Conservation (phyloP, 2,888 invertebrate genomes). For the Chrysomela aeneicollis region DNA sequence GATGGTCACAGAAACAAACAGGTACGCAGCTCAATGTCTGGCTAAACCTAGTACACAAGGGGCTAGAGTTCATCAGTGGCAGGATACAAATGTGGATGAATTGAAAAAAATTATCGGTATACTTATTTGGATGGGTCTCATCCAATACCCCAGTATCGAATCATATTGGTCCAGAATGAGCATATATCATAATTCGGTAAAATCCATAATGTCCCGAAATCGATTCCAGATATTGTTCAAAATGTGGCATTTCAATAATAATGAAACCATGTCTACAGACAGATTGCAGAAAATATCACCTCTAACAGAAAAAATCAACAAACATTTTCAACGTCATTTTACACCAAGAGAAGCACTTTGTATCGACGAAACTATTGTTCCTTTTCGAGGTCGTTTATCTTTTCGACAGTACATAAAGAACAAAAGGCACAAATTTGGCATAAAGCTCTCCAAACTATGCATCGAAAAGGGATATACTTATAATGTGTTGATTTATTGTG, state of each 20-base stretch:
- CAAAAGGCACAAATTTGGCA: constrained; percentile 40
- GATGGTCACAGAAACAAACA: neutral
- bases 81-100: constrained; percentile 1
- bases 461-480: constrained; percentile 27
- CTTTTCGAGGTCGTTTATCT: constrained; percentile 31
- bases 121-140: constrained; percentile 8
- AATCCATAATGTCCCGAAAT: neutral
- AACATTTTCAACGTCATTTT: constrained; percentile 24
- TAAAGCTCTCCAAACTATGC: constrained; percentile 38
- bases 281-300: constrained; percentile 39
- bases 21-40: neutral
- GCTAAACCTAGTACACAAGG: neutral
- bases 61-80: neutral
- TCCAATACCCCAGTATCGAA: neutral
- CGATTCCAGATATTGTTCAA: constrained; percentile 10
- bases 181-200: neutral
- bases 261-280: neutral
- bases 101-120: constrained; percentile 3
- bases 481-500: no score
- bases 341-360: constrained; percentile 29
- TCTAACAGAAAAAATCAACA: constrained; percentile 33
- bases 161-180: neutral
- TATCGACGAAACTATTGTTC: constrained; percentile 39
- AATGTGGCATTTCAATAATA: constrained; percentile 12
- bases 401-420: constrained; percentile 40